Base-by-base conservation (phyloP, 2,797 vertebrate genomes). In the Coreius guichenoti region DNA sequence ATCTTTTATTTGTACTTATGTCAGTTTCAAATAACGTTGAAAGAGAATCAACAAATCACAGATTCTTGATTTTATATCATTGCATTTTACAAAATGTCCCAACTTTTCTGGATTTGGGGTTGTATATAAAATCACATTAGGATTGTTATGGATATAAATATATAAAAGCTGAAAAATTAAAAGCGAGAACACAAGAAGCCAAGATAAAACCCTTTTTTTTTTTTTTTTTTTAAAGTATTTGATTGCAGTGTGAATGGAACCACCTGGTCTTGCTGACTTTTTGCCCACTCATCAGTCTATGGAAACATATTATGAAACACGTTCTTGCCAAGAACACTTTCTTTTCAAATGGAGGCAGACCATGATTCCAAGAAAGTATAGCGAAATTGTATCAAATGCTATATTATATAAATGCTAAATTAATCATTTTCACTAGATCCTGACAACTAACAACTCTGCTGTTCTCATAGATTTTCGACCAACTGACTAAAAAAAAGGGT, bases 251-350 rank as follows among this genome's bases (percentile, higher is more conserved):
- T 74, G 69, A 85, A 85, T 26, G 4, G 26, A 14, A 51, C 11
- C 84, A 85, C 43, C 76, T 85, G 84, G 3, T 26, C 45, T 85
- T 39, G 29, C 33, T 21, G 83, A 63, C 21, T 47, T 39, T 85
- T 80, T 74, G 58, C 56, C 4, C 39, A 58, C 23, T 8, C 36
- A 56, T 43, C 68, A 70, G n/a, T 23, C 17, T 13, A 51, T 83
- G 73, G 73, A 83, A 77, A 77, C 61, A 45, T 33, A 36, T 69
- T 1, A 49, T n/a, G 17, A 5, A 23, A 54, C 39, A 9, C 8
- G 7, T 47, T 80, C 63, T 43, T 78, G 23, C 16, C 33, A 67
- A 58, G 63, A 69, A 43, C 33, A 54, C 2, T 4, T 75, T 78
- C 29, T 47, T 73, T 11, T 29, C 54, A 63, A 73, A 79, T 45